These are phyloP conservation scores for Acronicta psi DNA, from an alignment of 2,888 invertebrate genomes.

Conservation along the genomic window DNA sequence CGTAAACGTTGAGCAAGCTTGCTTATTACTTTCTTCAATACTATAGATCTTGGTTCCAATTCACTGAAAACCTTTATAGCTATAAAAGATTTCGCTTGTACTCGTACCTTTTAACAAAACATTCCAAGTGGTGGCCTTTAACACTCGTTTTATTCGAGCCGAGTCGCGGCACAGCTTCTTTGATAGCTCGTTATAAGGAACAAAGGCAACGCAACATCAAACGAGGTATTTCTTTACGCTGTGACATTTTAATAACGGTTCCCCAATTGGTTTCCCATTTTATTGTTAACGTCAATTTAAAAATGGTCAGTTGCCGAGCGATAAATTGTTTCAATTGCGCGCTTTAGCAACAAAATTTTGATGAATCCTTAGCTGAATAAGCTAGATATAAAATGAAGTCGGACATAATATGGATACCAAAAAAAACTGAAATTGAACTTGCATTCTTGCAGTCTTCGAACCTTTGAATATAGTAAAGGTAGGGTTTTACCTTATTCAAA, in stretches of 20 bases:
- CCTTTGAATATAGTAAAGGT: no score
- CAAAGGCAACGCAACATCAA: constrained; percentile 80
- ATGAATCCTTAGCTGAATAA: constrained; percentile 11
- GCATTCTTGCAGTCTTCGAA: no score
- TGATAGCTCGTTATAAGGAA: constrained; percentile 78
- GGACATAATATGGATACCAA: not conserved
- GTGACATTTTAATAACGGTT: constrained; percentile 75
- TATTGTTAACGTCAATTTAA: constrained; percentile 69
- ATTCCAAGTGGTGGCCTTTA: constrained; percentile 65
- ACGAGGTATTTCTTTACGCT: constrained; percentile 75
- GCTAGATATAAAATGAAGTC: no score
- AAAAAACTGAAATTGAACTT: not conserved
- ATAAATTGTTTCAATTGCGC: constrained; percentile 58
- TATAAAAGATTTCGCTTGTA: constrained; percentile 58
- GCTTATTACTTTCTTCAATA: constrained; percentile 1
- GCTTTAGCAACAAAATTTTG: constrained; percentile 24
- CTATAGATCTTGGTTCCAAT: constrained; percentile 32
- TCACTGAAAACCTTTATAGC: constrained; percentile 39
- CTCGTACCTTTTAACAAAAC: constrained; percentile 67
- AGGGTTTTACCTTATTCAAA: no score
- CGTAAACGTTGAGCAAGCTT: no score
- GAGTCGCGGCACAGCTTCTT: constrained; percentile 63
- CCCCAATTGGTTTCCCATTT: constrained; percentile 71
- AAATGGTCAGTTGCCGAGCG: constrained; percentile 56
- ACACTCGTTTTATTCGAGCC: constrained; percentile 70